Percentiles rank a stretch among this genome's conserved stretches.
Evolutionary conservation across 2,797 vertebrate genomes (phyloP).

Genomic region (Petrocephalus sullivani): DNA sequence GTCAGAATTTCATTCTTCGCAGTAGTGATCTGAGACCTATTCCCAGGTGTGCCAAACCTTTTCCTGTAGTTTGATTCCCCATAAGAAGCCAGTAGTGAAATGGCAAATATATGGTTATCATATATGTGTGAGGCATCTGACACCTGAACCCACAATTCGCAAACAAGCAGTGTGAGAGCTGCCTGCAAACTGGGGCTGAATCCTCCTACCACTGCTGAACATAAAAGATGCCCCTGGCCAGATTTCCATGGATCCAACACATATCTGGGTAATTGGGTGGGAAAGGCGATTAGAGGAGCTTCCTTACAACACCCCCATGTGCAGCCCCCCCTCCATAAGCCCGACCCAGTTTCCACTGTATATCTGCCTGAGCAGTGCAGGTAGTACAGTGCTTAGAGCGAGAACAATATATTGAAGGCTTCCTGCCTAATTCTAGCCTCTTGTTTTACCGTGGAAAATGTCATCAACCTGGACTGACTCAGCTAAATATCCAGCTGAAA

Average conservation of each 20-base stretch:
- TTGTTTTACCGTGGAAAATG: background rate
- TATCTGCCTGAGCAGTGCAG: slow-evolving; percentile 29
- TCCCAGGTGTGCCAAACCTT: background rate
- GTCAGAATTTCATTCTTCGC: background rate
- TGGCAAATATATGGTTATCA: background rate
- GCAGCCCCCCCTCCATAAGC: slow-evolving; percentile 20
- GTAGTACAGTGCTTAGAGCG: background rate
- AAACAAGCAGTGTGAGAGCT: slow-evolving; percentile 25
- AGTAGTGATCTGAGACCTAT: background rate
- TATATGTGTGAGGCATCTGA: background rate
- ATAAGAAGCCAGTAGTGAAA: background rate
- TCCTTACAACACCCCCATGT: slow-evolving; percentile 22
- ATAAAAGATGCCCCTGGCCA: slow-evolving; percentile 17
- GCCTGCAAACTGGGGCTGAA: background rate
- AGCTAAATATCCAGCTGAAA: background rate
- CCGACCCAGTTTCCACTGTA: slow-evolving; percentile 42
- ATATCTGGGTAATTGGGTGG: slow-evolving; percentile 20
- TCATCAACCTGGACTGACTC: background rate
- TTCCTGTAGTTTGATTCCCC: background rate
- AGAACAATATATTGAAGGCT: background rate
- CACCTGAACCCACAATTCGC: background rate
- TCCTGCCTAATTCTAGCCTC: background rate
- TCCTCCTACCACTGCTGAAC: background rate
- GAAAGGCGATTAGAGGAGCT: slow-evolving; percentile 36
- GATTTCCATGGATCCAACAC: slow-evolving; percentile 12